Base-by-base conservation (phyloP, 2,797 vertebrate genomes). In the Amazona ochrocephala region DNA sequence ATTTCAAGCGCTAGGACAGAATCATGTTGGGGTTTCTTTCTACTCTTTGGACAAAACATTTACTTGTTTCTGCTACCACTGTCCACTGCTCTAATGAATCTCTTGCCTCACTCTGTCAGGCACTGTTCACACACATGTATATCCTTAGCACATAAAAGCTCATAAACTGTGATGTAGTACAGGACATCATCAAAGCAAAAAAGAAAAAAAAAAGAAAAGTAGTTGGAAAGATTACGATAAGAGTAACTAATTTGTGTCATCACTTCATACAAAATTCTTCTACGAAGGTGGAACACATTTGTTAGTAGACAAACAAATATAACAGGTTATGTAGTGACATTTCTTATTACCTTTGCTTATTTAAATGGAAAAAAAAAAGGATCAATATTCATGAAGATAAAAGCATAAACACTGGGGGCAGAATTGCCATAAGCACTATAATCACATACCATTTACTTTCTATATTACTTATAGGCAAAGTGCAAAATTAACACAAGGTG, bases 311-410 rank as follows among this genome's bases (percentile, higher is more conserved):
- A 92, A 89, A 54, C 11, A 81, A 85, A 70, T 15, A 50, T 54
- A 87, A 89, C 5, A 4, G 13, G 21, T 48, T 81, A 81, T 39
- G 37, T 45, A 39, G 41, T 14, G 27, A 71, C 14, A 86, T 73
- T 86, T 90, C 84, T 93, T 30, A 84, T 74, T 87, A 76, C 22
- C 11, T 94, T 80, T 88, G 41, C 44, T 94, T 90, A 68, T 65
- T 80, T 41, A 81, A 67, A 48, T 51, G 6, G 5, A 12, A 48
- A 56, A 82, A 21, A 37, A 78, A 37, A 78, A 56, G n/a, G 1
- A 53, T 53, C 64, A 80, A 75, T 68, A 84, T 84, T 90, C 66
- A 92, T 77, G n/a, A 83, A 93, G 58, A 62, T 34, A 92, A 86
- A 94, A 75, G 48, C 41, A 86, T 8, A 95, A 75, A 80, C 39